Percentiles rank a stretch among this genome's conserved stretches.
These are phyloP conservation scores for Channallabes apus DNA, from an alignment of 2,797 vertebrate genomes.

Conservation along the genomic window DNA sequence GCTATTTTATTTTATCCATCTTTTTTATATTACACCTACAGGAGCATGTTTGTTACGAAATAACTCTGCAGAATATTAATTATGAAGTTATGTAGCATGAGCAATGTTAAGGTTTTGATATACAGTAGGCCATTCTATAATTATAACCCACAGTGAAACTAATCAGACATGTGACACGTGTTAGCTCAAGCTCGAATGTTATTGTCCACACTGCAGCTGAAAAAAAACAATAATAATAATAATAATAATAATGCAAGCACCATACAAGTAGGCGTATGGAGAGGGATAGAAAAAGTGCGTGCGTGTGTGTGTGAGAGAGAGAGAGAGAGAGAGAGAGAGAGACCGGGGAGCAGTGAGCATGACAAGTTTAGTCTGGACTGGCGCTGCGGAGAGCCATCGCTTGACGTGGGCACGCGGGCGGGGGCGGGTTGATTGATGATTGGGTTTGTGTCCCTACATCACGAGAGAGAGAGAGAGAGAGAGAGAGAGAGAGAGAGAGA, in stretches of 20 bases:
- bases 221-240: constrained; percentile 5
- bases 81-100: neutral
- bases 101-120: neutral
- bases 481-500: constrained; percentile 23
- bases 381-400: constrained; percentile 52
- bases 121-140: neutral
- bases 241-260: constrained; percentile 19
- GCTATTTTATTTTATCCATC: neutral
- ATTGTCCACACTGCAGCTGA: neutral
- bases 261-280: constrained; percentile 25
- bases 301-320: neutral
- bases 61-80: neutral
- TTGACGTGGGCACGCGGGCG: constrained; percentile 53
- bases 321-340: constrained; percentile 13
- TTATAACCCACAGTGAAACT: constrained; percentile 12
- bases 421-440: constrained; percentile 63
- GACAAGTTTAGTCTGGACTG: constrained; percentile 43
- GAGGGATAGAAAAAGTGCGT: constrained; percentile 2
- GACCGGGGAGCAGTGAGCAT: constrained; percentile 33
- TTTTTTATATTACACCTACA: neutral
- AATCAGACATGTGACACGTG: neutral
- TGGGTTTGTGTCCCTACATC: constrained; percentile 61
- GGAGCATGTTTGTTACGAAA: neutral
- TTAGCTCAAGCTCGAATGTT: neutral
- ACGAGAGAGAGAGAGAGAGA: constrained; percentile 39